Base-by-base conservation (phyloP, 1,140 invertebrate genomes). In the Musca vetustissima region DNA sequence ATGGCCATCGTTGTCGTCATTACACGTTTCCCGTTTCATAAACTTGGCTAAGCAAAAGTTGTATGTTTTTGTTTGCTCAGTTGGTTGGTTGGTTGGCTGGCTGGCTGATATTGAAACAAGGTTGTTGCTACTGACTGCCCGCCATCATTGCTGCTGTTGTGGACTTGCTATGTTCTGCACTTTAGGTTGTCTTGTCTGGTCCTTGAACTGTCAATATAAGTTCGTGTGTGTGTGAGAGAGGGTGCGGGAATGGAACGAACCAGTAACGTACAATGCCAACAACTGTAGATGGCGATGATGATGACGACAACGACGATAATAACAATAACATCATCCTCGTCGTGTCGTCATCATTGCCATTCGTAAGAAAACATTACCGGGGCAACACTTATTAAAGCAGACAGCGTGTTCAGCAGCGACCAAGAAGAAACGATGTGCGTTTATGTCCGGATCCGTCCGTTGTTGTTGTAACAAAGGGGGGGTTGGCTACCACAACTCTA, bases 131-230 rank as follows among this genome's bases (percentile, higher is more conserved):
- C 50, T 66, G n/a, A n/a, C n/a, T n/a, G n/a, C n/a, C n/a, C n/a
- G n/a, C n/a, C n/a, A n/a, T n/a, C n/a, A n/a, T n/a, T n/a, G 49
- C 19, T 55, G 50, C 32, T 67, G 52, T 68, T 55, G 28, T 47
- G 17, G 14, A 55, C 36, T 67, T 66, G 25, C 19, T 47, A 25
- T 67, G 28, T 67, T 57, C 55, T 48, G 47, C 28, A 32, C 22
- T 43, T 13, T 25, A 52, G 48, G 64, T 47, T 70, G 64, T 65
- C 64, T 65, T 3, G 49, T 64, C 69, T 70, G 69, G 69, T 70
- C 69, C 69, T 70, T 70, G 69, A 70, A 70, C 69, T 70, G 69
- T 70, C 69, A 70, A 70, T 70, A 70, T 61, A 36, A 28, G 28
- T 43, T 4, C 43, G 57, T 28, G 28, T 43, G 36, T 61, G 57